phyloP scores from a whole-genome alignment of 1,140 invertebrate genomes.

The Penaeus indicus region DNA sequence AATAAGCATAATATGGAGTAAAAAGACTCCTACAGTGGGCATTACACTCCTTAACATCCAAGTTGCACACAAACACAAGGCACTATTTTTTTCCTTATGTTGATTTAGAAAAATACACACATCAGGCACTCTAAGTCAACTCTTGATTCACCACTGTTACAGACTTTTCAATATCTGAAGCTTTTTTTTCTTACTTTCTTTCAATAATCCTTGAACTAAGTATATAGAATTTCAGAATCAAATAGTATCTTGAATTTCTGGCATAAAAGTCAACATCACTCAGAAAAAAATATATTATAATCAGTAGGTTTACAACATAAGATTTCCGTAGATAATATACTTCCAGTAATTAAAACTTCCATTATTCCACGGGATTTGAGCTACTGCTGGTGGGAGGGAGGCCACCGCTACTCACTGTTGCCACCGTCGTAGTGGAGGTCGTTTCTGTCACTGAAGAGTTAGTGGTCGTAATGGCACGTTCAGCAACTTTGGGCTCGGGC shows the following conservation, averaged over 20 bases:
- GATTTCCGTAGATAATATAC: constrained; percentile 6
- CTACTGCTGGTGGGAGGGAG: constrained; percentile 24
- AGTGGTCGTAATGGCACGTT: constrained; percentile 47
- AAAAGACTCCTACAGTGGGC: neutral
- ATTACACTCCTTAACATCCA: neutral
- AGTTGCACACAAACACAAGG: constrained; percentile 7
- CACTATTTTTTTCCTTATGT: neutral
- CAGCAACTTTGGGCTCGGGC: constrained; percentile 53
- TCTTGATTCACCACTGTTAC: too few species aligned
- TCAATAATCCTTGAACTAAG: too few species aligned
- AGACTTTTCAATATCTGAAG: too few species aligned
- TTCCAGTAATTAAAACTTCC: neutral
- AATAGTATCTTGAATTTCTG: too few species aligned
- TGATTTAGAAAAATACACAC: too few species aligned
- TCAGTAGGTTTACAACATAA: neutral
- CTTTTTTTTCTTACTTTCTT: too few species aligned
- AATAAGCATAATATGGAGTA: constrained; percentile 52
- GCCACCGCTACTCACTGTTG: constrained; percentile 25
- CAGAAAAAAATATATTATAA: too few species aligned
- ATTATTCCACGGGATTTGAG: constrained; percentile 35
- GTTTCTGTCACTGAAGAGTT: constrained; percentile 33
- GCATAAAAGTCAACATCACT: too few species aligned
- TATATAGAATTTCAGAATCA: too few species aligned
- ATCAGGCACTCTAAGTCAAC: too few species aligned
- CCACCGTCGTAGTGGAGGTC: neutral